Percentiles rank a stretch among this genome's conserved stretches.
Conservation (phyloP, 2,888 invertebrate genomes). For the Lithophane socia region DNA sequence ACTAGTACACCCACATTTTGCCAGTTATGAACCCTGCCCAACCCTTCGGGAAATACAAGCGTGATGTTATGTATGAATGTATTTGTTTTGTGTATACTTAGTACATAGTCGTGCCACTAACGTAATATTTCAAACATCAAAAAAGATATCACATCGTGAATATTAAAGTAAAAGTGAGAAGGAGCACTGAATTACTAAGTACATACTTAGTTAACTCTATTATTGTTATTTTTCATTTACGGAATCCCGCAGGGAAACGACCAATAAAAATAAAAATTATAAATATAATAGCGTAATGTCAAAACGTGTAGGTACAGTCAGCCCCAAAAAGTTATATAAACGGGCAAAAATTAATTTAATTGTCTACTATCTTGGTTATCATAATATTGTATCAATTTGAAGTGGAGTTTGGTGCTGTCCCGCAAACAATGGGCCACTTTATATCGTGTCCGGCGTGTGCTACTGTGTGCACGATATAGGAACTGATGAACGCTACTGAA, state of each 20-base stretch:
- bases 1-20: too few species aligned
- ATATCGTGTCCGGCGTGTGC: neutral
- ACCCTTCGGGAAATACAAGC: too few species aligned
- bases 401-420: neutral
- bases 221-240: neutral
- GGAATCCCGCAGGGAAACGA: neutral
- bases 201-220: neutral
- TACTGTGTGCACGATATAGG: neutral
- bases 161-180: neutral
- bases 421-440: neutral
- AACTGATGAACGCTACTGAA: too few species aligned
- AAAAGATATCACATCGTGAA: neutral
- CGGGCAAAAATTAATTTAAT: neutral
- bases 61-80: neutral
- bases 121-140: neutral
- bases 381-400: too few species aligned
- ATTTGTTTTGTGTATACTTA: neutral
- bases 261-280: constrained; percentile 1
- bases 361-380: neutral
- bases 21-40: too few species aligned
- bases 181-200: neutral
- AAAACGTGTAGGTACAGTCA: neutral
- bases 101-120: neutral
- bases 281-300: neutral
- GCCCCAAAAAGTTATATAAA: neutral